Evolutionary conservation across 2,113 vertebrate genomes (phyloP).

Genomic region (Atherinomorus stipes): DNA sequence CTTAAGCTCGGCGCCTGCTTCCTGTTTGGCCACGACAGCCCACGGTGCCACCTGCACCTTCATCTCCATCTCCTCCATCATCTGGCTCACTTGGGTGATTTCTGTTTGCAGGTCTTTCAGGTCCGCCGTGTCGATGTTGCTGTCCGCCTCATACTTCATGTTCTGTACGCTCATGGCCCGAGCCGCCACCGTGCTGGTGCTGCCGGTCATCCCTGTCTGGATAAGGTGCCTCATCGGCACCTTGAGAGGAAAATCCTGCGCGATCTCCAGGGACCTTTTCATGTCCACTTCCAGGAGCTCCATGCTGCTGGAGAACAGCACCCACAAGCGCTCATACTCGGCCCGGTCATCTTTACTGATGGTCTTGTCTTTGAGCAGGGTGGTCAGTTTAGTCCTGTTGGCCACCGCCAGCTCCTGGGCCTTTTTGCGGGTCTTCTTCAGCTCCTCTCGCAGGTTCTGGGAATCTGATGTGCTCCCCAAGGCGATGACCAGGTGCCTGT

Average conservation of each 20-base stretch:
- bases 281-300: conserved; percentile 97
- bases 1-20: conserved; percentile 92
- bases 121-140: conserved; percentile 90
- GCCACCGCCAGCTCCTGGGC: conserved; percentile 93
- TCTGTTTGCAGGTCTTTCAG: conserved; percentile 90
- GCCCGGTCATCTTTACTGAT: conserved; percentile 89
- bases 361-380: conserved; percentile 88
- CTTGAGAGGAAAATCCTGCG: conserved; percentile 92
- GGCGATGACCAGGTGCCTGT: conserved; percentile 93
- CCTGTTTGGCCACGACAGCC: conserved; percentile 95
- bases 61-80: conserved; percentile 99
- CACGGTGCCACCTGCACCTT: conserved; percentile 98
- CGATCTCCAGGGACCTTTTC: conserved; percentile 92
- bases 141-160: conserved; percentile 91
- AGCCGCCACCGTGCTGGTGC: conserved; percentile 88
- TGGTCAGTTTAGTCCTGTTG: conserved; percentile 88
- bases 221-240: conserved; percentile 91
- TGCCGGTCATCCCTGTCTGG: conserved; percentile 93
- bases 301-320: conserved; percentile 95
- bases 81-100: conserved; percentile 91
- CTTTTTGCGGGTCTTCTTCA: conserved; percentile 92
- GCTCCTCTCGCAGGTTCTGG: conserved; percentile 93
- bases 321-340: conserved; percentile 97
- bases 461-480: conserved; percentile 95
- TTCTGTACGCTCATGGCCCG: conserved; percentile 93